phyloP scores from a whole-genome alignment of 2,888 invertebrate genomes.

The Pseudococcus longispinus region DNA sequence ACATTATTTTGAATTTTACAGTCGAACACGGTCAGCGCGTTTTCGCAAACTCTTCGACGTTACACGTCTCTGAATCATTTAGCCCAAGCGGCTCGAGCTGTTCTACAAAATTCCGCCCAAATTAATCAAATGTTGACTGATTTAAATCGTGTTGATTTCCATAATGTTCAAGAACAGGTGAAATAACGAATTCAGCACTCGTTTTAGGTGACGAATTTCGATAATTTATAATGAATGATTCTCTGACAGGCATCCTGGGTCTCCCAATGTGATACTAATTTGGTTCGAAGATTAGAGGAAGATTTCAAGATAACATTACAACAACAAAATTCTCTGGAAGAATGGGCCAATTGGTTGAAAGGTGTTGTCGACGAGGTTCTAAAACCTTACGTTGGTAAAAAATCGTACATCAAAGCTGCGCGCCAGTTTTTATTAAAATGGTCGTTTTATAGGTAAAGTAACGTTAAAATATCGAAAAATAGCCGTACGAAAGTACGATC shows the following conservation, averaged over 20 bases:
- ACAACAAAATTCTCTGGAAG: slow-evolving; percentile 91
- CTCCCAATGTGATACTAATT: slow-evolving; percentile 89
- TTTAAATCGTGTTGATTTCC: slow-evolving; percentile 96
- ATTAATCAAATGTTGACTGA: slow-evolving; percentile 96
- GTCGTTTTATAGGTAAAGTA: slow-evolving; percentile 89
- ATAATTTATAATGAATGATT: slow-evolving; percentile 29
- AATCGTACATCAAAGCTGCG: slow-evolving; percentile 83
- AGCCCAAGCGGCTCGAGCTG: slow-evolving; percentile 93
- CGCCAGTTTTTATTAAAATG: slow-evolving; percentile 95
- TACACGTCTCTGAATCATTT: slow-evolving; percentile 98
- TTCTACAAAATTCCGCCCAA: slow-evolving; percentile 92
- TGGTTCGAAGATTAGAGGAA: slow-evolving; percentile 84
- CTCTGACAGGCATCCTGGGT: slow-evolving; percentile 89
- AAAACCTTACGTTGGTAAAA: slow-evolving; percentile 83
- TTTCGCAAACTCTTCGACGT: slow-evolving; percentile 91
- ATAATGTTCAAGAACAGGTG: slow-evolving; percentile 87
- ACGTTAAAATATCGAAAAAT: not conserved
- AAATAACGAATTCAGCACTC: not conserved
- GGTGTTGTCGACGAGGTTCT: slow-evolving; percentile 89
- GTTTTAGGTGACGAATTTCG: not conserved
- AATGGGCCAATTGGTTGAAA: slow-evolving; percentile 98
- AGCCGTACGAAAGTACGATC: not conserved
- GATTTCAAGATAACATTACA: slow-evolving; percentile 90
- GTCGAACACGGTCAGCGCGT: slow-evolving; percentile 82
- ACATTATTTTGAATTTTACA: slow-evolving; percentile 60